These are phyloP conservation scores for Gavialis gangeticus DNA, from an alignment of 2,113 vertebrate genomes.

Conservation along the genomic window DNA sequence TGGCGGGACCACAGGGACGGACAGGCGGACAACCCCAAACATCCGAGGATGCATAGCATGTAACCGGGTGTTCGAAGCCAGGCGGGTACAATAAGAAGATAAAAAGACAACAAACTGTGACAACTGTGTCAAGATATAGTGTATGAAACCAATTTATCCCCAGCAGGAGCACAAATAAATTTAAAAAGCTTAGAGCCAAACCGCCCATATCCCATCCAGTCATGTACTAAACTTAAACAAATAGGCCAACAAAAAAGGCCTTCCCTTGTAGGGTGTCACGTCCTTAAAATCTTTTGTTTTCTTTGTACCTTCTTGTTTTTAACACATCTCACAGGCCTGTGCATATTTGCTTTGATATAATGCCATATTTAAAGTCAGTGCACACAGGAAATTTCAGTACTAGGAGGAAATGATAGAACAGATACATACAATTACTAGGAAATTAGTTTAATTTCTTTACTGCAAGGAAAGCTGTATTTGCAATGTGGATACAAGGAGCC, in stretches of 20 bases:
- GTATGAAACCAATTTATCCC: neutral
- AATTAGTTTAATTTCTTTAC: neutral
- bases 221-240: neutral
- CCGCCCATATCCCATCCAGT: neutral
- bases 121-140: neutral
- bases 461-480: neutral
- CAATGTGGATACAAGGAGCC: neutral
- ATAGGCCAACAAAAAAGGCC: too few relatives aligned
- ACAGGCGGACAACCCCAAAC: too few relatives aligned
- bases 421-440: neutral
- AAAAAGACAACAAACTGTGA: too few relatives aligned
- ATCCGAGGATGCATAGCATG: too few relatives aligned
- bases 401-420: neutral
- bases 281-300: neutral
- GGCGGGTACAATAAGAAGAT: neutral
- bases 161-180: neutral
- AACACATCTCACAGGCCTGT: neutral
- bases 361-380: neutral
- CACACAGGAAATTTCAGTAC: neutral
- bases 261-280: neutral
- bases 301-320: neutral
- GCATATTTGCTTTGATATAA: neutral
- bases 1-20: too few relatives aligned
- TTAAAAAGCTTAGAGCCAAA: neutral
- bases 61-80: too few relatives aligned